Percentiles rank a stretch among this genome's conserved stretches.
These are phyloP conservation scores for Poicephalus gulielmi DNA, from an alignment of 2,113 vertebrate species.

Conservation along the genomic window DNA sequence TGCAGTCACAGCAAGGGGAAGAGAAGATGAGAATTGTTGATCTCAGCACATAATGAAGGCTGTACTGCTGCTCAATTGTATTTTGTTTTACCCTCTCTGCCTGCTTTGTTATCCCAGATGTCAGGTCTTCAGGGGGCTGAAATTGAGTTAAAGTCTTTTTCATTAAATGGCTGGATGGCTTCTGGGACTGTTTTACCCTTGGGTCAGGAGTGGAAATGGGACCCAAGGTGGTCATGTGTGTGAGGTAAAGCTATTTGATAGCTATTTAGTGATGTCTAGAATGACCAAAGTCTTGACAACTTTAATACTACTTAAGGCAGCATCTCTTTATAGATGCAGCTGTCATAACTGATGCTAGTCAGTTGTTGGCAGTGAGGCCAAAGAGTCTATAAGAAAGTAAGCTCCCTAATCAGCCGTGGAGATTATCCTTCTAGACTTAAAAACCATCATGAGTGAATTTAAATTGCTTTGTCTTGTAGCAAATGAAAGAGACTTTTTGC, in stretches of 20 bases:
- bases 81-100: neutral
- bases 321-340: neutral
- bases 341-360: neutral
- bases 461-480: neutral
- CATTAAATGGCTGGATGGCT: neutral
- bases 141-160: neutral
- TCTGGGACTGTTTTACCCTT: neutral
- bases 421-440: neutral
- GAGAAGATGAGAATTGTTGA: neutral
- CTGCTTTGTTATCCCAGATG: neutral
- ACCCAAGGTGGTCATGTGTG: neutral
- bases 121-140: neutral
- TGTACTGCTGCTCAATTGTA: neutral
- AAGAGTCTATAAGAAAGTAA: neutral
- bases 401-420: neutral
- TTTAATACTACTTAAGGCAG: neutral
- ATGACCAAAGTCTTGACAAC: neutral
- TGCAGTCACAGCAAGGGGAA: neutral
- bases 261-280: neutral
- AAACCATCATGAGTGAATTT: neutral
- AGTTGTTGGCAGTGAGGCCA: neutral
- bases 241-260: neutral
- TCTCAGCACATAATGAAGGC: neutral
- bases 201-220: neutral
- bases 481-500: neutral